A percentile compares a stretch with the other conserved stretches of the same genome.
Conservation (phyloP, 2,888 invertebrate genomes). For the Drosophila nr. fundita region DNA sequence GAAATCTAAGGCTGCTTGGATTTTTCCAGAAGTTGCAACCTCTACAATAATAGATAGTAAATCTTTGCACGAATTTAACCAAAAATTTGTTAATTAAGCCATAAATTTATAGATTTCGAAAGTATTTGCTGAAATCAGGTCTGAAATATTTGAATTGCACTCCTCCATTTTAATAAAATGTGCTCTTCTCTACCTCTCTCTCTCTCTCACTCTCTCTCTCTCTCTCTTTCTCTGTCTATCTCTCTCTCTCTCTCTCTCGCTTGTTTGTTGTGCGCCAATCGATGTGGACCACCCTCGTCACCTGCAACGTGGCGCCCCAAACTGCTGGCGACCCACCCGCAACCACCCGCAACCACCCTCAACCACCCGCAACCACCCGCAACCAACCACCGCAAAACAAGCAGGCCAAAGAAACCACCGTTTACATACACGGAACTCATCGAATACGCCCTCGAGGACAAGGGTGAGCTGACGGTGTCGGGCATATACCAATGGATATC, state of each 20-base stretch:
- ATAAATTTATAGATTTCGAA: neutral
- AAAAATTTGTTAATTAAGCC: neutral
- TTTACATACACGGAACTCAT: conserved; percentile 96
- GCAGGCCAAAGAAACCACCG: conserved; percentile 91
- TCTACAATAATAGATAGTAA: neutral
- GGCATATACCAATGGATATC: conserved; percentile 97
- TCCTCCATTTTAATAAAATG: conserved; percentile 33
- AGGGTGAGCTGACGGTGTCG: conserved; percentile 94
- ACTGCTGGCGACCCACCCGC: conserved; percentile 14
- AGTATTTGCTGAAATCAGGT: neutral
- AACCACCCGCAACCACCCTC: conserved; percentile 15
- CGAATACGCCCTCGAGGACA: conserved; percentile 93
- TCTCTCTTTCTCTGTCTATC: neutral
- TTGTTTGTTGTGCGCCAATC: conserved; percentile 53
- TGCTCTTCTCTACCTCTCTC: neutral
- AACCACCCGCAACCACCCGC: conserved; percentile 21
- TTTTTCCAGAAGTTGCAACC: neutral
- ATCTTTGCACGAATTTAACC: neutral
- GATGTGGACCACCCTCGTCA: conserved; percentile 54
- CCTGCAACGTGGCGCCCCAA: conserved; percentile 7
- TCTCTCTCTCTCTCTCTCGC: conserved; percentile 12
- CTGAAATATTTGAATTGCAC: neutral
- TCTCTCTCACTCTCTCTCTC: neutral
- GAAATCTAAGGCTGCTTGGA: neutral
- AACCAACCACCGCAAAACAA: conserved; percentile 77